Evolutionary conservation across 2,797 vertebrate species (phyloP).

Genomic region (Craterocephalus amniculus): DNA sequence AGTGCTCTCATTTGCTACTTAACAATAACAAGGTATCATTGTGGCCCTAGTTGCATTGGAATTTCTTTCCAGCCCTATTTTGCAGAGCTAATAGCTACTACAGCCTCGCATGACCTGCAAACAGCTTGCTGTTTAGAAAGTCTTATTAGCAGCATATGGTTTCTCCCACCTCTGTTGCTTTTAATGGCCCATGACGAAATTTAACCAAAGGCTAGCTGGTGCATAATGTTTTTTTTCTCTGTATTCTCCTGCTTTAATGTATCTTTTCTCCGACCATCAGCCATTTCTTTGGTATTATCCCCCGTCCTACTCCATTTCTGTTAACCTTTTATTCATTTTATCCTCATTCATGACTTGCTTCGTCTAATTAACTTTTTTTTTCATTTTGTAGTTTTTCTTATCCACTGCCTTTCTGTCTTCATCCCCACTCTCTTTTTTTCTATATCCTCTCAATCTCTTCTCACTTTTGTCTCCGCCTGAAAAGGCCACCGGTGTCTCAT

Average conservation of each 20-base stretch:
- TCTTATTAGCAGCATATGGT: constrained; percentile 57
- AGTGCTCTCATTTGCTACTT: constrained; percentile 54
- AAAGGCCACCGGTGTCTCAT: constrained; percentile 16
- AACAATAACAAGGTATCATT: constrained; percentile 56
- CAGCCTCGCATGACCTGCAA: constrained; percentile 54
- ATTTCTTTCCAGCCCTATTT: constrained; percentile 49
- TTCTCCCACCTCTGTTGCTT: constrained; percentile 46
- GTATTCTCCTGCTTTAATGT: constrained; percentile 31
- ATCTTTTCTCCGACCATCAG: constrained; percentile 17
- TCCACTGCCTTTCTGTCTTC: constrained; percentile 4
- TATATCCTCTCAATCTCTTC: background rate
- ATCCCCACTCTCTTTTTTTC: background rate
- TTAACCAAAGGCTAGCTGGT: constrained; percentile 43
- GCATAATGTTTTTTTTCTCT: constrained; percentile 34
- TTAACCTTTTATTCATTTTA: background rate
- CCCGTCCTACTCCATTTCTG: constrained; percentile 16
- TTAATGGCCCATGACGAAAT: constrained; percentile 66
- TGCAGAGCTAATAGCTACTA: constrained; percentile 59
- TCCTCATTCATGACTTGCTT: background rate
- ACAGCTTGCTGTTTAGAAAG: constrained; percentile 55
- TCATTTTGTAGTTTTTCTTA: constrained; percentile 8
- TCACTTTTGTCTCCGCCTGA: background rate
- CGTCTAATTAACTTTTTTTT: constrained; percentile 5
- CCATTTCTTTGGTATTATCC: constrained; percentile 11
- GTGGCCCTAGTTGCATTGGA: constrained; percentile 31